A percentile compares a stretch with the other conserved stretches of the same genome.
Evolutionary conservation across 2,888 invertebrate species (phyloP).

Genomic region (Chymomyza caudatula): DNA sequence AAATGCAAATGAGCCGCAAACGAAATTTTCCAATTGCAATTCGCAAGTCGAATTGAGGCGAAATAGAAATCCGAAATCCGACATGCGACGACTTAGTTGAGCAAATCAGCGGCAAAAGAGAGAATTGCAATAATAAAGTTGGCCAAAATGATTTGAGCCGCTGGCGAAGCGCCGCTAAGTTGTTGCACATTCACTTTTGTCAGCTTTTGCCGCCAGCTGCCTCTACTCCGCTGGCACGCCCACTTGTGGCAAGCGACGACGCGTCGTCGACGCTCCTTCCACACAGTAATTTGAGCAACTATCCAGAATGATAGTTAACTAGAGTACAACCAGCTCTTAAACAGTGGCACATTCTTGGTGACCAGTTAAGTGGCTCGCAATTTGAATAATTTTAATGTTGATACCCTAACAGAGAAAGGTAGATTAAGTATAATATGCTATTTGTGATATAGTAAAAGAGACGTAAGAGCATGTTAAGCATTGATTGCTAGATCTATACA

Average conservation of each 20-base stretch:
- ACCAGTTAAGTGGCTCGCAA: slow-evolving; percentile 35
- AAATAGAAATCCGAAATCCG: slow-evolving; percentile 30
- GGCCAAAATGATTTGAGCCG: slow-evolving; percentile 49
- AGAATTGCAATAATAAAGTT: slow-evolving; percentile 61
- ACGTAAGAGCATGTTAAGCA: too few relatives aligned
- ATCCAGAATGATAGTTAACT: neutral
- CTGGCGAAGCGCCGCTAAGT: neutral
- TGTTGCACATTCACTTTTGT: slow-evolving; percentile 68
- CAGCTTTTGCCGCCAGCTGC: slow-evolving; percentile 21
- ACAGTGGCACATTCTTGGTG: slow-evolving; percentile 30
- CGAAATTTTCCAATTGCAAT: slow-evolving; percentile 41
- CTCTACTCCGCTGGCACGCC: slow-evolving; percentile 40
- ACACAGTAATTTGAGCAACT: neutral
- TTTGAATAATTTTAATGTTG: slow-evolving; percentile 45
- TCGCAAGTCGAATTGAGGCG: slow-evolving; percentile 38
- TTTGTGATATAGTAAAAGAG: too few relatives aligned
- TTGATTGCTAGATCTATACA: too few relatives aligned
- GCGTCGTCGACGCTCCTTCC: neutral
- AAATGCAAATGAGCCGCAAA: slow-evolving; percentile 49
- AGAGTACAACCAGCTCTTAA: slow-evolving; percentile 1
- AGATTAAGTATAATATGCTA: neutral
- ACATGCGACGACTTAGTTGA: slow-evolving; percentile 27
- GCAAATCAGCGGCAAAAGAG: slow-evolving; percentile 40
- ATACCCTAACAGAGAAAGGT: neutral
- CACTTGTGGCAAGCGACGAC: slow-evolving; percentile 43